Conservation (phyloP, 2,888 invertebrate species). For the Lasioglossum figueresi region DNA sequence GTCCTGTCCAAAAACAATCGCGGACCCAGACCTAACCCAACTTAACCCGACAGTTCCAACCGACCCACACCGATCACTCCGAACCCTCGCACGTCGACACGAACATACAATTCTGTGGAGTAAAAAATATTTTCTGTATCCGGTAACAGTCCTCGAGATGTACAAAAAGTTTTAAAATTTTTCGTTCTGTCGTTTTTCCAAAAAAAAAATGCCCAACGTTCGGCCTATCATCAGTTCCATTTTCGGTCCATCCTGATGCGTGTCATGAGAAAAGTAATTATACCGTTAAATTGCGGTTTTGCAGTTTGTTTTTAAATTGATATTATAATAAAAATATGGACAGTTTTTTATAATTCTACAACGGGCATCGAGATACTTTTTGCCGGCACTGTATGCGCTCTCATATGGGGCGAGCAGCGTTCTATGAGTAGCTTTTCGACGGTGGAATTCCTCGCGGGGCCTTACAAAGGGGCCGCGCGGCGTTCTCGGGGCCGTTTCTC, state of each 20-base stretch:
- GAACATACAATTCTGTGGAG: not conserved
- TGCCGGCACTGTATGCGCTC: constrained; percentile 42
- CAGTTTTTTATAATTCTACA: not conserved
- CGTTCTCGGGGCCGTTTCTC: constrained; percentile 18
- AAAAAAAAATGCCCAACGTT: not conserved
- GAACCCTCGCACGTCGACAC: not conserved
- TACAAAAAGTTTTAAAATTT: not conserved
- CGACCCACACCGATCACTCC: not conserved
- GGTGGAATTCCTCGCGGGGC: constrained; percentile 75
- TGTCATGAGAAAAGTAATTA: not conserved
- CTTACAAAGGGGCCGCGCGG: constrained; percentile 75
- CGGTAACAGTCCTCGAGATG: not conserved
- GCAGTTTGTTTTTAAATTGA: not conserved
- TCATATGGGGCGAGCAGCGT: constrained; percentile 57
- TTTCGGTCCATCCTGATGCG: not conserved
- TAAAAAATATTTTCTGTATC: not conserved
- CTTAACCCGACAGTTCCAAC: not conserved
- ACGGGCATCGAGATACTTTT: constrained; percentile 35
- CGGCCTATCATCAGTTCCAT: not conserved
- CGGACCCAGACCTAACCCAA: not conserved
- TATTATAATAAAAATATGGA: too few relatives aligned
- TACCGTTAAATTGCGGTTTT: not conserved
- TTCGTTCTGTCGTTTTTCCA: not conserved
- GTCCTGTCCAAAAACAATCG: constrained; percentile 43
- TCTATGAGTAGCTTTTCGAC: constrained; percentile 74